Conservation (phyloP, 2,888 invertebrate genomes). For the Ditula angustiorana region DNA sequence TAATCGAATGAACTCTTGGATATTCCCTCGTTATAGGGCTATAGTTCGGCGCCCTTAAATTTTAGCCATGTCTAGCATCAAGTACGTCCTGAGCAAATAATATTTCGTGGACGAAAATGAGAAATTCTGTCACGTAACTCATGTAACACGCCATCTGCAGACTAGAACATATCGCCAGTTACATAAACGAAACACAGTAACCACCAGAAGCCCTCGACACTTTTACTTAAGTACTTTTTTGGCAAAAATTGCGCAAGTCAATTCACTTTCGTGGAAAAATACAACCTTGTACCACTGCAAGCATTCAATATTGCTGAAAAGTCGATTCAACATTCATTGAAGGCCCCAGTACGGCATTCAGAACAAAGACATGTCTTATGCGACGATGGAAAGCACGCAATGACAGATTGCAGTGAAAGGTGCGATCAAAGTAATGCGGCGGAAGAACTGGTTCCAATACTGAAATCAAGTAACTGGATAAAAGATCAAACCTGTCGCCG, state of each 20-base stretch:
- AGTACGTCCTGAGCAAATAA: no score
- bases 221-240: conserved; percentile 30
- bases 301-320: neutral
- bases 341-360: conserved; percentile 48
- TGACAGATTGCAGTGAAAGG: conserved; percentile 78
- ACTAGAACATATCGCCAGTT: neutral
- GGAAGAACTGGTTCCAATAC: conserved; percentile 80
- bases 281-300: neutral
- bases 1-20: no score
- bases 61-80: no score
- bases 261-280: conserved; percentile 60
- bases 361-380: conserved; percentile 46
- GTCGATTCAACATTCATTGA: conserved; percentile 54
- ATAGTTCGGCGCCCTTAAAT: no score
- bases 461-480: conserved; percentile 83
- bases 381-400: conserved; percentile 60
- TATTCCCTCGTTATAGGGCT: no score
- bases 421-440: conserved; percentile 72
- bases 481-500: conserved; percentile 81
- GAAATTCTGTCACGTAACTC: no score
- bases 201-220: conserved; percentile 11
- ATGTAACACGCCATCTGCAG: no score
- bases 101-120: no score
- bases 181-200: neutral
- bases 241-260: conserved; percentile 36